Conservation (phyloP, 2,888 invertebrate species). For the Chrysotoxum bicinctum region DNA sequence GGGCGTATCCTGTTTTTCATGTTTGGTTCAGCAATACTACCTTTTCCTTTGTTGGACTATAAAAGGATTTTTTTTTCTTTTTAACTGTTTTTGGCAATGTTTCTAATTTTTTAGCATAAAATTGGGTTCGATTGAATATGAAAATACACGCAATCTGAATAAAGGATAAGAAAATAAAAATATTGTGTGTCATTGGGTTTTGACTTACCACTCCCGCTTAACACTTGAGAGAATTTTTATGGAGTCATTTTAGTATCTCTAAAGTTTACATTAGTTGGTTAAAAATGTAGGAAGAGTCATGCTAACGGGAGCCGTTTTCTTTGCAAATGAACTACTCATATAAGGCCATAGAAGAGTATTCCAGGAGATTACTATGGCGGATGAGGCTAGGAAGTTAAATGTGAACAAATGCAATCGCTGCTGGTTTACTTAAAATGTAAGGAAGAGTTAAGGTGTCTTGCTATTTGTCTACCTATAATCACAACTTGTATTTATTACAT, state of each 20-base stretch:
- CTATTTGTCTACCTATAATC: no score
- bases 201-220: not conserved
- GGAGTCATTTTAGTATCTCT: constrained; percentile 32
- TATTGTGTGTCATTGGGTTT: constrained; percentile 41
- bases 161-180: not conserved
- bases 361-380: no score
- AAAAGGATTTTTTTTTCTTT: constrained; percentile 1
- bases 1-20: constrained; percentile 34
- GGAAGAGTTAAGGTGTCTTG: no score
- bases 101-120: constrained; percentile 50
- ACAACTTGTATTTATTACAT: no score
- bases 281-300: constrained; percentile 1
- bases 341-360: no score
- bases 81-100: constrained; percentile 54
- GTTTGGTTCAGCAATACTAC: not conserved
- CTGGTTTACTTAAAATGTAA: no score
- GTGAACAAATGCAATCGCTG: no score
- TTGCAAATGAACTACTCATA: not conserved
- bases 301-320: not conserved
- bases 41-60: constrained; percentile 21
- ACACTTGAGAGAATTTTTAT: constrained; percentile 23
- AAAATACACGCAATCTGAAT: constrained; percentile 50
- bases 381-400: no score
- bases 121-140: constrained; percentile 53
- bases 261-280: constrained; percentile 8